These are phyloP conservation scores for Tribolium castaneum DNA, from an alignment of 1,140 invertebrate species.

Conservation along the genomic window DNA sequence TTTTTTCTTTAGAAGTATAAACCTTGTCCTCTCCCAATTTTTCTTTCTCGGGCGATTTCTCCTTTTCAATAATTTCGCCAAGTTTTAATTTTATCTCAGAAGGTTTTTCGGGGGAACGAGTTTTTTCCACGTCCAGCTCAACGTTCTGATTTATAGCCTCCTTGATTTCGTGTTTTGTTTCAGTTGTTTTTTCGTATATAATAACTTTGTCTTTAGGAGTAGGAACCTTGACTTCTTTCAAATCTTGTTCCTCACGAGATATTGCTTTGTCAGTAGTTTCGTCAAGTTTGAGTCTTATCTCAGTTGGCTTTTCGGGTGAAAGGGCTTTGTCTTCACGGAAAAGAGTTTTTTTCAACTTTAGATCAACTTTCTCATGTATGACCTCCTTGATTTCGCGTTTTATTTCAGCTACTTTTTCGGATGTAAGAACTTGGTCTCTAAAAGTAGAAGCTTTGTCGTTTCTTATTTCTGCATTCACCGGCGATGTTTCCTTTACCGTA, in stretches of 20 bases:
- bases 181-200: neutral
- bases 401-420: neutral
- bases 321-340: neutral
- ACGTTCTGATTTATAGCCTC: no score
- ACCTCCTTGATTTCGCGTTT: neutral
- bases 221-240: neutral
- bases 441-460: neutral
- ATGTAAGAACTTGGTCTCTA: neutral
- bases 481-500: neutral
- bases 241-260: neutral
- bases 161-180: no score
- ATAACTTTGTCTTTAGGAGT: neutral
- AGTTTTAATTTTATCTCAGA: neutral
- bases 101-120: neutral
- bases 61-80: neutral
- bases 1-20: neutral
- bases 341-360: neutral
- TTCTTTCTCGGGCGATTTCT: neutral
- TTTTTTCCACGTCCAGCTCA: no score
- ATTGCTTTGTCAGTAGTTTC: neutral
- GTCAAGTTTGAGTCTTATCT: neutral
- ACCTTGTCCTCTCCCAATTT: neutral
- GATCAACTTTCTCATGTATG: neutral
- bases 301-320: neutral
- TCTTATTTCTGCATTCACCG: neutral